Percentiles rank a stretch among this genome's conserved stretches.
These are phyloP conservation scores for Stichopus chloronotus DNA, from an alignment of 35 echinoderm and acorn worm genomes.

Conservation along the genomic window DNA sequence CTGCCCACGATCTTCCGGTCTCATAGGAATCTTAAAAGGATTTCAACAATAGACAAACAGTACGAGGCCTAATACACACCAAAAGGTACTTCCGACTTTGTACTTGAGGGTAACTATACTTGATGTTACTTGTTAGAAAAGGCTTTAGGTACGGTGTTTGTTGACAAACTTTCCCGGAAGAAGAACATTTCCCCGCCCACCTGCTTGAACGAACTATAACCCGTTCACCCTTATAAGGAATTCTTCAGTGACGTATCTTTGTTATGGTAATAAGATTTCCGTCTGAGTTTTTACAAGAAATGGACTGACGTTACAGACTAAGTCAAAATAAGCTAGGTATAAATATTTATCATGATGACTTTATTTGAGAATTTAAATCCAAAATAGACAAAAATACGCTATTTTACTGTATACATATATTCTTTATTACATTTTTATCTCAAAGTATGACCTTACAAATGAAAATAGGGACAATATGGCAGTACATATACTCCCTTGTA, in stretches of 20 bases:
- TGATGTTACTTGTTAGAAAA: too few relatives aligned
- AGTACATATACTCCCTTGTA: too few relatives aligned
- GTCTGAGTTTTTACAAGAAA: slow-evolving; percentile 38
- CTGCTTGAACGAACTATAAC: slow-evolving; percentile 31
- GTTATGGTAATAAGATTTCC: slow-evolving; percentile 53
- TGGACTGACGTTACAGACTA: slow-evolving; percentile 42
- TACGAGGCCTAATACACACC: background rate
- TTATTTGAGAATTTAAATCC: background rate
- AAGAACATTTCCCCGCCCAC: slow-evolving; percentile 43
- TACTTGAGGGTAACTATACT: too few relatives aligned
- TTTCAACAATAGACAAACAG: too few relatives aligned
- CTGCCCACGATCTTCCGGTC: slow-evolving; percentile 53
- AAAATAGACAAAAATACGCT: background rate
- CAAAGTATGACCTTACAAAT: too few relatives aligned
- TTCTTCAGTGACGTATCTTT: background rate
- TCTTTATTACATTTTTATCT: too few relatives aligned
- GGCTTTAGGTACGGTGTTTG: slow-evolving; percentile 2
- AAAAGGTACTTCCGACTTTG: background rate
- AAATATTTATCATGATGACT: background rate
- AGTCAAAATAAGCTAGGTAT: background rate
- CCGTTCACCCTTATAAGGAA: slow-evolving; percentile 24
- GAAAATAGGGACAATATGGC: too few relatives aligned
- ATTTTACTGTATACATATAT: too few relatives aligned
- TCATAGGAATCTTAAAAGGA: background rate
- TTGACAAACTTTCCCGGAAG: slow-evolving; percentile 53